A percentile compares a stretch with the other conserved stretches of the same genome.
Evolutionary conservation across 2,113 vertebrate species (phyloP).

Genomic region (Hypomesus transpacificus): DNA sequence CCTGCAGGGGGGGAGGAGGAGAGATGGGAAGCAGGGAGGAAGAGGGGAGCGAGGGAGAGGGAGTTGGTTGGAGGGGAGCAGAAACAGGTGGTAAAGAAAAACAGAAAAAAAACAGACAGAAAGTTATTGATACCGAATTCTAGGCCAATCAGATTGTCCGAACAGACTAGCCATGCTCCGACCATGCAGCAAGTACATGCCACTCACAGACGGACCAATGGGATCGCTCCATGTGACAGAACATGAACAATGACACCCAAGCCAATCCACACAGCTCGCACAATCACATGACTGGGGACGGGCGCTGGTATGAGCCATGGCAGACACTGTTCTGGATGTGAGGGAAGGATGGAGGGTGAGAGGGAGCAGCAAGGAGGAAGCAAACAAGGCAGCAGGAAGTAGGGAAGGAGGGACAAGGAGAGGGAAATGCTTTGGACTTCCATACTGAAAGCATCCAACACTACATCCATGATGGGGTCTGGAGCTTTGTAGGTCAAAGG

Average conservation of each 20-base stretch:
- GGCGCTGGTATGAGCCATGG: neutral
- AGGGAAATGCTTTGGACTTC: neutral
- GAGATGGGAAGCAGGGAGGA: neutral
- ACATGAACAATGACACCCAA: neutral
- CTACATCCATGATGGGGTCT: neutral
- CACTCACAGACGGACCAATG: slow-evolving; percentile 9
- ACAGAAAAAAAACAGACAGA: neutral
- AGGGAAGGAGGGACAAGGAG: neutral
- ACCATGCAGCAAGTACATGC: slow-evolving; percentile 13
- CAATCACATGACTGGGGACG: neutral
- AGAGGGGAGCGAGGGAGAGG: slow-evolving; percentile 1
- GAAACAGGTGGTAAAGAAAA: too few species aligned
- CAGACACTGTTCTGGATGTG: neutral
- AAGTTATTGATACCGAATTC: neutral
- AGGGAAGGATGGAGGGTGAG: neutral
- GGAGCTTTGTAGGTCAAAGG: neutral
- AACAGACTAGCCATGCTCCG: neutral
- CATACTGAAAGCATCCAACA: neutral
- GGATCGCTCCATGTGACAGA: neutral
- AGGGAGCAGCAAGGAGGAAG: neutral
- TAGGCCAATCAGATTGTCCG: neutral
- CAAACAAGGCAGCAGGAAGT: neutral
- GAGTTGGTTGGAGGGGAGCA: neutral
- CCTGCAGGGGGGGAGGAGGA: slow-evolving; percentile 63
- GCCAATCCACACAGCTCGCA: neutral